phyloP scores from a whole-genome alignment of 2,797 vertebrate species.

The Champsocephalus esox region DNA sequence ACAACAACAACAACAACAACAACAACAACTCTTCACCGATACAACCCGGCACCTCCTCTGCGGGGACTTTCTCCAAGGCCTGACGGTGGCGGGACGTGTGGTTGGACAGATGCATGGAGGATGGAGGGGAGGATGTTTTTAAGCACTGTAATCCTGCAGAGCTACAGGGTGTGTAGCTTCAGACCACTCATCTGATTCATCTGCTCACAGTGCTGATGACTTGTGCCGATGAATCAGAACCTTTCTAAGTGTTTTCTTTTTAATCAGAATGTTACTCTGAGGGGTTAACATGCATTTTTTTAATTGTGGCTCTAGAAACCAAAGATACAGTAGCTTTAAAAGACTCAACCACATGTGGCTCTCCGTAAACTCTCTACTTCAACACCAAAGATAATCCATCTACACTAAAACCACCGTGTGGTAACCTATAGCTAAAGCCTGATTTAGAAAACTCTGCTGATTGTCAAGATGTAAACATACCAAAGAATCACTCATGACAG shows the following conservation, averaged over 20 bases:
- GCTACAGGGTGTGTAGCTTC: constrained; percentile 54
- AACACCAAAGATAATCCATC: constrained; percentile 71
- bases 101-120: constrained; percentile 36
- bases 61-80: constrained; percentile 94
- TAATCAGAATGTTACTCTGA: constrained; percentile 47
- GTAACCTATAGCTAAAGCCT: constrained; percentile 25
- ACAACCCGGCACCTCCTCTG: constrained; percentile 87
- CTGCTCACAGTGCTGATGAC: constrained; percentile 46
- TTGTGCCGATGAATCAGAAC: constrained; percentile 65
- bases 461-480: constrained; percentile 44
- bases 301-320: constrained; percentile 48
- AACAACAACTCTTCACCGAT: constrained; percentile 65
- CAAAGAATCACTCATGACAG: constrained; percentile 43
- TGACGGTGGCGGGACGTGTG: constrained; percentile 75
- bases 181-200: constrained; percentile 56
- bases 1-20: constrained; percentile 61
- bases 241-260: constrained; percentile 38
- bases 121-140: constrained; percentile 22
- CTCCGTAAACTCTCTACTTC: constrained; percentile 25
- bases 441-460: constrained; percentile 14
- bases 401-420: constrained; percentile 26
- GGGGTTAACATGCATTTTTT: constrained; percentile 34
- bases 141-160: constrained; percentile 34
- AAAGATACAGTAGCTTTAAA: constrained; percentile 68
- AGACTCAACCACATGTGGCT: constrained; percentile 35